Evolutionary conservation across 2,888 invertebrate genomes (phyloP).

Genomic region (Drosophila pseudotakahashii): DNA sequence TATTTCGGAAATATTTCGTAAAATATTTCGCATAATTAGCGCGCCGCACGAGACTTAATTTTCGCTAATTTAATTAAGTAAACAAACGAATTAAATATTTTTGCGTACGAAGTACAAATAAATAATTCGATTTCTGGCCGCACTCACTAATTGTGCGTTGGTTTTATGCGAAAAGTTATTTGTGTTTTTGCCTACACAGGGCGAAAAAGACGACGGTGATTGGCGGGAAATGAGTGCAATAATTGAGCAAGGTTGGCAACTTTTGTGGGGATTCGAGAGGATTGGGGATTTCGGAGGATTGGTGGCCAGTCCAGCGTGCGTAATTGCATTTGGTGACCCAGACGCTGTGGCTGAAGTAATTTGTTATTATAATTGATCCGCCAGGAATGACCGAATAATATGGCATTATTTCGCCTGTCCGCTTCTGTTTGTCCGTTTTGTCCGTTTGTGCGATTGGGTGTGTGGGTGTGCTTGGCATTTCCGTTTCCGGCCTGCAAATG

Average conservation of each 20-base stretch:
- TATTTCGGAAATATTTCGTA: not conserved
- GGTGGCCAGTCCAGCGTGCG: constrained; percentile 11
- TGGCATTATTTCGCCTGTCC: constrained; percentile 13
- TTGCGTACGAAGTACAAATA: constrained; percentile 16
- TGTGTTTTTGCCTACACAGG: too few relatives aligned
- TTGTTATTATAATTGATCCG: constrained; percentile 72
- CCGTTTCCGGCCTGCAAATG: constrained; percentile 41
- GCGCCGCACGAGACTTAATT: constrained; percentile 13
- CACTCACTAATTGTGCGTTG: not conserved
- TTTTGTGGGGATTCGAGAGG: constrained; percentile 5
- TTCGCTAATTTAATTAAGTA: constrained; percentile 14
- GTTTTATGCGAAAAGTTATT: constrained; percentile 25
- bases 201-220: constrained; percentile 6
- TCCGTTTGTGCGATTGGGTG: not conserved
- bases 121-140: constrained; percentile 27
- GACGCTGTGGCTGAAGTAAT: constrained; percentile 43
- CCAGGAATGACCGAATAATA: constrained; percentile 15
- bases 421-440: constrained; percentile 6
- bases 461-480: constrained; percentile 23
- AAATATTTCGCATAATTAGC: constrained; percentile 8
- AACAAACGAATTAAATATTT: constrained; percentile 23
- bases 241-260: constrained; percentile 37
- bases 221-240: constrained; percentile 37
- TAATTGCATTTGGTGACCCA: constrained; percentile 20
- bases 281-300: not conserved